Evolutionary conservation across 2,888 invertebrate genomes (phyloP).

Genomic region (Coenonympha glycerion): DNA sequence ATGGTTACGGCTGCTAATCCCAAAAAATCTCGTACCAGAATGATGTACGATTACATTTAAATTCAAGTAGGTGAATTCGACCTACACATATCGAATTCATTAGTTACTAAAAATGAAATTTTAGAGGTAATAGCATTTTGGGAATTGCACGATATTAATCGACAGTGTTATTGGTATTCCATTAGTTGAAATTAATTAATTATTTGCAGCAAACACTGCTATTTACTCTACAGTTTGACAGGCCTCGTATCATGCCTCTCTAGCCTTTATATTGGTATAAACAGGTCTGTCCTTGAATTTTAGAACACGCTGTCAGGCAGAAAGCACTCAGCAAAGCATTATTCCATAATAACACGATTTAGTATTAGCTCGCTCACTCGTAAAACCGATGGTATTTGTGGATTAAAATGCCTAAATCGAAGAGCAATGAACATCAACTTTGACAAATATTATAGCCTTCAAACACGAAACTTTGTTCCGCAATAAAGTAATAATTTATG

Average conservation of each 20-base stretch:
- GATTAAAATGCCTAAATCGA: not conserved
- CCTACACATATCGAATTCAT: too few relatives aligned
- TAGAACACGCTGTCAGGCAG: not conserved
- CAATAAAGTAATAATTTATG: not conserved
- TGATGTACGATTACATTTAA: too few relatives aligned
- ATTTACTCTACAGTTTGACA: too few relatives aligned
- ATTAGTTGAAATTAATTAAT: too few relatives aligned
- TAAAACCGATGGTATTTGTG: not conserved
- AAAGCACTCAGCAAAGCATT: not conserved
- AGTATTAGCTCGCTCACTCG: not conserved
- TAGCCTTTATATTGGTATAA: not conserved
- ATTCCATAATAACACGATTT: not conserved
- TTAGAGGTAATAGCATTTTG: too few relatives aligned
- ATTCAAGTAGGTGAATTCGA: too few relatives aligned
- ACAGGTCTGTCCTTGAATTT: conserved; percentile 4
- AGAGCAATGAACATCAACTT: not conserved
- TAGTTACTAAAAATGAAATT: too few relatives aligned
- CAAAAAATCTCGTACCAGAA: too few relatives aligned
- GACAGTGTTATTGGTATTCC: too few relatives aligned
- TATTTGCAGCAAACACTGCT: too few relatives aligned
- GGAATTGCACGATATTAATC: too few relatives aligned
- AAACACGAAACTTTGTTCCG: not conserved
- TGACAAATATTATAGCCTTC: not conserved
- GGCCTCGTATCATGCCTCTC: not conserved
- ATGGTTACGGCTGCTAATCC: too few relatives aligned